Conservation (phyloP, 2,888 invertebrate genomes). For the Perizoma affinitatum region DNA sequence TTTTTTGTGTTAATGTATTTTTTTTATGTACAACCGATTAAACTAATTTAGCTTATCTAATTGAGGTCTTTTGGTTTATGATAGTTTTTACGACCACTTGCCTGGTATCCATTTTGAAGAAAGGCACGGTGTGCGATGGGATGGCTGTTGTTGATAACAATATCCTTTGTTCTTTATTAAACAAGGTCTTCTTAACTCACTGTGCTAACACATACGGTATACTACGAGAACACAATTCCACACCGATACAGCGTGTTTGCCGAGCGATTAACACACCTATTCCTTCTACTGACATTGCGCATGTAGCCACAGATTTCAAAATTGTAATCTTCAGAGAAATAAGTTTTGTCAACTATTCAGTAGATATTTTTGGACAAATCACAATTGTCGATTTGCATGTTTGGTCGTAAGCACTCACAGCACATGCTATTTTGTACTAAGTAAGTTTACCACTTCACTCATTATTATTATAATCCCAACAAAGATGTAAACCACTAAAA, state of each 20-base stretch:
- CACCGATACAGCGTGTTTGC: constrained; percentile 71
- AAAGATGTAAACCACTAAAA: not conserved
- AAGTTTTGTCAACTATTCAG: constrained; percentile 60
- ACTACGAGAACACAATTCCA: constrained; percentile 62
- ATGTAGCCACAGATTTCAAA: constrained; percentile 63
- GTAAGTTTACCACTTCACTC: constrained; percentile 11
- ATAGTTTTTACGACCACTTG: constrained; percentile 38
- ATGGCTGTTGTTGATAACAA: constrained; percentile 50
- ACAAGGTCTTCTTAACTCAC: constrained; percentile 59
- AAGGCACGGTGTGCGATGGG: constrained; percentile 46
- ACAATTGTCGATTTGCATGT: constrained; percentile 52
- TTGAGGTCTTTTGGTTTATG: constrained; percentile 31
- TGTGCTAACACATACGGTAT: constrained; percentile 69
- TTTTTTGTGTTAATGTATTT: no score
- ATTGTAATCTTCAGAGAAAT: constrained; percentile 69
- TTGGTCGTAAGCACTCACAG: constrained; percentile 45
- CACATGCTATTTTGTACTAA: constrained; percentile 13
- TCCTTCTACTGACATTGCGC: constrained; percentile 76
- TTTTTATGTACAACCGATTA: constrained; percentile 22
- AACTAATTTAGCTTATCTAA: constrained; percentile 32
- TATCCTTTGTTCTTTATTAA: constrained; percentile 64
- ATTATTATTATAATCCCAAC: not conserved
- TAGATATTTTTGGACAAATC: constrained; percentile 51
- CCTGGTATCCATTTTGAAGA: constrained; percentile 72
- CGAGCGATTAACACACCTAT: constrained; percentile 75